Base-by-base conservation (phyloP, 2,797 vertebrate genomes). In the Falco biarmicus region DNA sequence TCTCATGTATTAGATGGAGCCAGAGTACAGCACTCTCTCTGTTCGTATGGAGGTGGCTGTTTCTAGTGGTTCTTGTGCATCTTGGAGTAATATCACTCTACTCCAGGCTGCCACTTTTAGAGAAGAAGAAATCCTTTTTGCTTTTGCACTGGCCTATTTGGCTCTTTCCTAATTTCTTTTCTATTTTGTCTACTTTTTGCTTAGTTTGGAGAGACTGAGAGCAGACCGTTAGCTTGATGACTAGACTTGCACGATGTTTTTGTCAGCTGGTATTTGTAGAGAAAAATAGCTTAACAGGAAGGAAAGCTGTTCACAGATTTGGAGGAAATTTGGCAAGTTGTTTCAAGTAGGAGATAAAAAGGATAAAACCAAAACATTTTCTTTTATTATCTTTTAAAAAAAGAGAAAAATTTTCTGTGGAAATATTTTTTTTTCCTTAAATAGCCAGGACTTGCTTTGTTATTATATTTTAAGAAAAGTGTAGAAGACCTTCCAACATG, bases 241-340 rank as follows among this genome's bases (percentile, higher is more conserved):
- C 92, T 89, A 96, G 90, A 92, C 92, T 96, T 96, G 66, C 56
- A 82, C 0, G 8, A 54, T 59, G 85, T 92, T 96, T 96, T 93
- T 93, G 66, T 94, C 93, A 97, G 90, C 70, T 93, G 84, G 95
- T 96, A 96, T 84, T 96, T 90, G 95, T 76, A 50, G 88, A 80
- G 88, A 76, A 96, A 96, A 93, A 93, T 70, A 95, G 26, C 80
- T 90, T 92, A 84, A 34, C 63, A 90, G 90, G 88, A 92, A 90
- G 47, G 26, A 96, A 95, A 90, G 87, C 63, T 97, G 90, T 95
- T 94, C 20, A 0, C 77, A 93, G 86, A 89, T 89, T 95, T 95
- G 68, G 59, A 82, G 64, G 47, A 90, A 96, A 92, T 89, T 81
- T 95, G 66, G 74, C 88, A 94, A 90, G 75, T 93, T 90, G 59